Evolutionary conservation across 2,797 vertebrate genomes (phyloP), one percentile per base, ranked within the genome.

Genomic region (Simalia tracyae): DNA sequence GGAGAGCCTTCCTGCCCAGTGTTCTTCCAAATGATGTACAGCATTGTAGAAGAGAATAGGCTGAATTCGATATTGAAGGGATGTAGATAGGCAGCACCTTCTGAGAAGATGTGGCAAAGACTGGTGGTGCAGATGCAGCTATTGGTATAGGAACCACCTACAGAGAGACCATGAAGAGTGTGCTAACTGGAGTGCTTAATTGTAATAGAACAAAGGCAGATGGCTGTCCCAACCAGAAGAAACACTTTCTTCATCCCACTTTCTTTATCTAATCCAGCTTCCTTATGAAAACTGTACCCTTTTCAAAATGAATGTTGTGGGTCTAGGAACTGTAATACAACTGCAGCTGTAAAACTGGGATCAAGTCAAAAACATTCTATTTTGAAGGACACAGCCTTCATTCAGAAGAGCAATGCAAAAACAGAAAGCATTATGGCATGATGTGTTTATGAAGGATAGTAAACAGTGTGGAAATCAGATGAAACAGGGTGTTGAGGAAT

Each of bases 11-110:
- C 88, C 60, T 72, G 96, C 5, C 98, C 98, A 0, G 98, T 97
- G 14, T 98, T 98, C 95, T 98, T 98, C 98, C 98, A 98, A 97
- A 98, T 98, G 89, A 98, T 95, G 14, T 98, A 98, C 66, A 98
- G 91, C 98, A 98, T 98, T 90, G 98, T 97, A 0, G 98, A 98
- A 86, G 98, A 98, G 42, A 98, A 98, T 91, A 98, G 98, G 93
- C 98, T 98, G 96, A 98, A 98, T 95, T 98, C 98, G 0, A 98
- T 98, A 94, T 98, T 98, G 96, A 98, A 98, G 5, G 98, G 98
- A 95, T 98, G 98, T 50, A 98, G 89, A 96, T 98, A 98, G 95
- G 97, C 98, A 90, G 97, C 98, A 46, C 97, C 98, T 0, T 97
- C 93, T 92, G 98, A 97, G 93, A 98, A 98, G 93, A 95, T 96